phyloP scores from a whole-genome alignment of 2,113 vertebrate species.

The Chionomys nivalis region DNA sequence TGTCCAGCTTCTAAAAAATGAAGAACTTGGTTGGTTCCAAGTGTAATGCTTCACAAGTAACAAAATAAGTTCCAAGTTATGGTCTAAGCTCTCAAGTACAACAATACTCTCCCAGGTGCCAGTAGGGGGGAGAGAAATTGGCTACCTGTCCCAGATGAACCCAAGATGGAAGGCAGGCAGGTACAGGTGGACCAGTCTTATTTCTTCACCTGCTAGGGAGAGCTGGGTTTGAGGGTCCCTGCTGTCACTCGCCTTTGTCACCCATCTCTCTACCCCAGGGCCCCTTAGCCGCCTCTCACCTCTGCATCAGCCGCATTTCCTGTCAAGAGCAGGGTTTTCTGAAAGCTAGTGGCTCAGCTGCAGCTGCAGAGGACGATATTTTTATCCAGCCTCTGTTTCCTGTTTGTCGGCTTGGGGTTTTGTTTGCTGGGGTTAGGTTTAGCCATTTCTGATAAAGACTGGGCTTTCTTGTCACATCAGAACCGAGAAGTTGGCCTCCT shows the following conservation, averaged over 20 bases:
- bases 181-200: neutral
- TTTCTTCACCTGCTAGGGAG: neutral
- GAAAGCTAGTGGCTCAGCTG: neutral
- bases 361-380: conserved; percentile 69
- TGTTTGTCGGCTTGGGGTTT: conserved; percentile 58
- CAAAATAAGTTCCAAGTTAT: conserved; percentile 34
- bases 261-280: neutral
- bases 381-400: conserved; percentile 66
- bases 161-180: neutral
- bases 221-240: neutral
- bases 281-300: neutral
- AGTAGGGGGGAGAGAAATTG: neutral
- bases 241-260: neutral
- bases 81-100: neutral
- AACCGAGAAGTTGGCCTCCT: neutral
- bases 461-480: neutral
- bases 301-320: conserved; percentile 42
- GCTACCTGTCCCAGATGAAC: neutral
- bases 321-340: conserved; percentile 54
- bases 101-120: neutral
- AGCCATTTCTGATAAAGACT: conserved; percentile 48
- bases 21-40: neutral
- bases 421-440: conserved; percentile 45
- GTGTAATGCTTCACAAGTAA: neutral
- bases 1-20: no score